Percentiles rank a stretch among this genome's conserved stretches.
phyloP scores from a whole-genome alignment of 2,113 vertebrate genomes.

The Dromaius novaehollandiae region DNA sequence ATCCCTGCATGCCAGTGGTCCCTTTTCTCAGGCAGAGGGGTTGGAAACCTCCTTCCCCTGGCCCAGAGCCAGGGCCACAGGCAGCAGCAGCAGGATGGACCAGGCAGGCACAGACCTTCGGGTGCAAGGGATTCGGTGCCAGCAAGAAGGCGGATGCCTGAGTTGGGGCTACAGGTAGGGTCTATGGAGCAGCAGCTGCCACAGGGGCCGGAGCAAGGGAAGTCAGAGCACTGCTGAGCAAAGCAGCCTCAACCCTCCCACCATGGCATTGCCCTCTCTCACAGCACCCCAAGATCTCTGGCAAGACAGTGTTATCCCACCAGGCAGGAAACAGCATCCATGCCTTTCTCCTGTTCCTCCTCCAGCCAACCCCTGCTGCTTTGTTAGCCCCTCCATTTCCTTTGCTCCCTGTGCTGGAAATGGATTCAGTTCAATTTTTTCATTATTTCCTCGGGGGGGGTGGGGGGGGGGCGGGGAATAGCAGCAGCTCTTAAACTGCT shows the following conservation, averaged over 20 bases:
- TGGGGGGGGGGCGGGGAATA: too few species aligned
- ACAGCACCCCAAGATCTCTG: not conserved
- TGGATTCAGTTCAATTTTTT: not conserved
- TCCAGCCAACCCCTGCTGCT: not conserved
- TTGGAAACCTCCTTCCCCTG: not conserved
- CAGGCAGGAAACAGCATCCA: too few species aligned
- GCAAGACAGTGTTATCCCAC: not conserved
- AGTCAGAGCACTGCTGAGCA: not conserved
- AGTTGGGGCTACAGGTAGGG: too few species aligned
- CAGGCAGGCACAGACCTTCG: too few species aligned
- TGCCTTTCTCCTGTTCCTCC: too few species aligned
- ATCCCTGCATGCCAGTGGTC: not conserved
- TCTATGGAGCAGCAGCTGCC: not conserved
- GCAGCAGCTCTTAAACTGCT: not conserved
- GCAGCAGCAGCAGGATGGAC: too few species aligned
- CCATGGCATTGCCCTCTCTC: not conserved
- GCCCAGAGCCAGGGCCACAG: too few species aligned
- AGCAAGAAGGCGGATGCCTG: too few species aligned
- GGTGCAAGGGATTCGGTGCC: too few species aligned
- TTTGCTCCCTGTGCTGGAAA: not conserved
- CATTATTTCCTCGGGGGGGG: not conserved
- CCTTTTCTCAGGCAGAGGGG: not conserved
- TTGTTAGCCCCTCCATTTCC: not conserved
- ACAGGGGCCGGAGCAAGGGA: too few species aligned
- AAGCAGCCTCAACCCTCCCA: not conserved